Evolutionary conservation across 2,797 vertebrate genomes (phyloP), one percentile per base, ranked within the genome.

Genomic region (Pempheris klunzingeri): DNA sequence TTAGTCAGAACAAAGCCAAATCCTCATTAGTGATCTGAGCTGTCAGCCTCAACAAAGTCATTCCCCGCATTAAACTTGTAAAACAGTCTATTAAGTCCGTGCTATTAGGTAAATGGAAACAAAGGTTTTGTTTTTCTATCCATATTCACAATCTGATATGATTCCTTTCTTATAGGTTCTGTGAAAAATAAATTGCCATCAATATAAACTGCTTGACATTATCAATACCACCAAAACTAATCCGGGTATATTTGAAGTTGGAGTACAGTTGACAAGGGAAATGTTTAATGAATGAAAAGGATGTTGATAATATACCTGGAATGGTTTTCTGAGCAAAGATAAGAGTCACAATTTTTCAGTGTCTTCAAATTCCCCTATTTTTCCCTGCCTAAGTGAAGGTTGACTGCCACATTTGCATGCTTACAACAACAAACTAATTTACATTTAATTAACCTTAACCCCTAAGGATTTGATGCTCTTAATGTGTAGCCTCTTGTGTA

Each of bases 11-110:
- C 86, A 88, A 84, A 90, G 77, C 54, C 60, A 61, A 79, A 78
- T 82, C 66, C 84, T 87, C 80, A 85, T 88, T 86, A 87, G 72
- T 60, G 73, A 87, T 77, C 83, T 63, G 62, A 86, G 78, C 77
- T 65, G 72, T 80, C 53, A 61, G 47, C 49, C 46, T 53, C 52
- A 47, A 44, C 53, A 73, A 62, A 87, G 58, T 82, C 7, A 76
- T 78, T 81, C 73, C 54, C 43, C 69, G 70, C 74, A 57, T 71
- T 68, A 76, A n/a, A 82, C 64, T 74, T 66, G 44, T 74, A 57
- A 52, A 85, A 70, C 34, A 59, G 36, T 8, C 17, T 44, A 52
- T 75, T 71, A 58, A 38, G 39, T 58, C 24, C 4, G 5, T 26
- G 26, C 71, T 67, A 50, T 41, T 0, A 43, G 67, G 58, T 74